Percentiles rank a stretch among this genome's conserved stretches.
These are phyloP conservation scores for Myotis yumanensis DNA, from an alignment of 2,113 vertebrate species.

Conservation along the genomic window DNA sequence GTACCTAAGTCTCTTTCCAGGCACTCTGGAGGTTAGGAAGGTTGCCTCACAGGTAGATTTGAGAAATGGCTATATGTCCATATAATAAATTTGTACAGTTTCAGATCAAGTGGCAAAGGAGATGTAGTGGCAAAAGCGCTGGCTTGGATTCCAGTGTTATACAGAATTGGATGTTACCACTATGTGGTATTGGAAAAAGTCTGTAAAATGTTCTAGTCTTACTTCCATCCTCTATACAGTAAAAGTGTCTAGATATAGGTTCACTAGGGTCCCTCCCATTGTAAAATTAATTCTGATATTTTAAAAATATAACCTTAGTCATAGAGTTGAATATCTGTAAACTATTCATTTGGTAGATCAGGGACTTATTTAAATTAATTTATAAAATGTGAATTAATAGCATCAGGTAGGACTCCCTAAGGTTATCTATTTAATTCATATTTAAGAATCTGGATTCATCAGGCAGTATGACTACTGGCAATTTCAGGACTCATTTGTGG, in stretches of 20 bases:
- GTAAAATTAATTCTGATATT: constrained; percentile 53
- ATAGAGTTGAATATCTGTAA: constrained; percentile 40
- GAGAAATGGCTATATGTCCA: background rate
- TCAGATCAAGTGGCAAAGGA: background rate
- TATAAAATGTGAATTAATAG: constrained; percentile 30
- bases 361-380: constrained; percentile 42
- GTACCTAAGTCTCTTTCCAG: background rate
- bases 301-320: background rate
- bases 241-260: background rate
- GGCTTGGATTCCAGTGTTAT: background rate
- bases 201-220: background rate
- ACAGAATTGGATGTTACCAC: background rate
- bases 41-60: background rate
- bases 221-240: background rate
- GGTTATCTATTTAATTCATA: constrained; percentile 16
- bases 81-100: background rate
- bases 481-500: background rate
- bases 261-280: background rate
- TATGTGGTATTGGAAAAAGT: background rate
- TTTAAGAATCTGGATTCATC: constrained; percentile 8
- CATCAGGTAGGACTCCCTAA: background rate
- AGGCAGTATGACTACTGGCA: background rate
- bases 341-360: background rate
- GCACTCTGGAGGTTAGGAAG: background rate
- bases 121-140: background rate